Conservation (phyloP, 2,113 vertebrate genomes). For the Callopanchax toddi region DNA sequence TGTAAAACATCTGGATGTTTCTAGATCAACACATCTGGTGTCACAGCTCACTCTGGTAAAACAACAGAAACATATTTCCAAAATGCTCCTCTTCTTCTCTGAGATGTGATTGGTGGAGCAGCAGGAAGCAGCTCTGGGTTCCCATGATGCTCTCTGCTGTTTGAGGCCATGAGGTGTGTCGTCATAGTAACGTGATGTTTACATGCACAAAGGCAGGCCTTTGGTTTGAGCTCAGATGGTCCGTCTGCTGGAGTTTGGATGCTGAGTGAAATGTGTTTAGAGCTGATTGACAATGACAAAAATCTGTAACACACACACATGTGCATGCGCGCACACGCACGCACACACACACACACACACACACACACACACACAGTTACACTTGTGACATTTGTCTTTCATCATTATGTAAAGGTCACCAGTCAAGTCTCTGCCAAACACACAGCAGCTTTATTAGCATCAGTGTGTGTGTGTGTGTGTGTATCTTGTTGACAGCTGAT, state of each 20-base stretch:
- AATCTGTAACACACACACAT: background rate
- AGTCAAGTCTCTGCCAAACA: conserved; percentile 28
- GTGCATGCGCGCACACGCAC: background rate
- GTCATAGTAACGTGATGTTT: conserved; percentile 11
- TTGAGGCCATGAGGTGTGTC: background rate
- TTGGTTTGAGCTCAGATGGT: conserved; percentile 20
- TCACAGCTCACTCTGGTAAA: no score
- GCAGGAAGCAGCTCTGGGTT: background rate
- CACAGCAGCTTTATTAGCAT: conserved; percentile 47
- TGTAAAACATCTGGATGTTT: background rate
- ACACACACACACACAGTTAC: conserved; percentile 19
- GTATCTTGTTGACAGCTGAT: background rate
- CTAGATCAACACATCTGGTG: background rate
- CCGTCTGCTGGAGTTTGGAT: conserved; percentile 42
- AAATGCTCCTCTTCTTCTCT: background rate
- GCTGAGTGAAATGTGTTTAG: conserved; percentile 25
- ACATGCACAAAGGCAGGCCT: background rate
- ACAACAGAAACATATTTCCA: no score
- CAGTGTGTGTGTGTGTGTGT: conserved; percentile 20
- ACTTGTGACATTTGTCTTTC: conserved; percentile 53
- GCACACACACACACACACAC: conserved; percentile 18
- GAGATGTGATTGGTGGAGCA: background rate
- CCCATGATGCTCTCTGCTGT: background rate
- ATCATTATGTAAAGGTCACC: conserved; percentile 58
- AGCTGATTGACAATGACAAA: conserved; percentile 14